A percentile compares a stretch with the other conserved stretches of the same genome.
phyloP scores from a whole-genome alignment of 2,797 vertebrate genomes.

The Sphenodon punctatus region DNA sequence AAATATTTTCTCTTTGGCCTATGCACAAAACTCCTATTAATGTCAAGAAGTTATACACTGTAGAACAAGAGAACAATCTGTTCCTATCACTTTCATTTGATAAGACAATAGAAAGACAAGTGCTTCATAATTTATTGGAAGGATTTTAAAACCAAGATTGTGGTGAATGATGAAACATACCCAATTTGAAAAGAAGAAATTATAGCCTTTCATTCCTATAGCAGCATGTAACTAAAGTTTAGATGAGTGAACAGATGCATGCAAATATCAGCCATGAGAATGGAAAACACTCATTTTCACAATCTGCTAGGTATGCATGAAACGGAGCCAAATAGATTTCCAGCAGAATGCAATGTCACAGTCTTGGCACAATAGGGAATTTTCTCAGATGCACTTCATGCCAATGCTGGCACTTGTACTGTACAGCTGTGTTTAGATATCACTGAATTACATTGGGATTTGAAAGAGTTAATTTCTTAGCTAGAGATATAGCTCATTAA shows the following conservation, averaged over 20 bases:
- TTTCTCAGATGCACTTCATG: slow-evolving; percentile 35
- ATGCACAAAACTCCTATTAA: slow-evolving; percentile 29
- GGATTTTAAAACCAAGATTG: slow-evolving; percentile 67
- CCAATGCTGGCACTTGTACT: slow-evolving; percentile 51
- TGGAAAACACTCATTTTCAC: slow-evolving; percentile 76
- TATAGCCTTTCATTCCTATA: slow-evolving; percentile 74
- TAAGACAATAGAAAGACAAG: slow-evolving; percentile 61
- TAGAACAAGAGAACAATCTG: slow-evolving; percentile 50
- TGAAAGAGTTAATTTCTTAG: slow-evolving; percentile 27
- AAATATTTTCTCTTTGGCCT: slow-evolving; percentile 34
- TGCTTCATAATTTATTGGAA: slow-evolving; percentile 56
- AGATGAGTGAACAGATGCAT: slow-evolving; percentile 75
- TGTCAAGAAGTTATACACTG: background rate
- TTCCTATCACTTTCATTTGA: slow-evolving; percentile 5
- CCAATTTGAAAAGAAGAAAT: slow-evolving; percentile 70
- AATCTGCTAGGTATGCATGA: slow-evolving; percentile 77
- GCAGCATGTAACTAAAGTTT: slow-evolving; percentile 76
- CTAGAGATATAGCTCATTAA: slow-evolving; percentile 6
- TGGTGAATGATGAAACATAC: slow-evolving; percentile 57
- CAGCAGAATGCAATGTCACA: slow-evolving; percentile 72
- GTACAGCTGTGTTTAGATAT: slow-evolving; percentile 45
- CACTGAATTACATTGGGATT: slow-evolving; percentile 17
- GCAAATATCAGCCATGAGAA: slow-evolving; percentile 70
- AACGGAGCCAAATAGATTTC: slow-evolving; percentile 71
- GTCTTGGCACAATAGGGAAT: slow-evolving; percentile 57